Percentiles rank a stretch among this genome's conserved stretches.
These are phyloP conservation scores for Lutjanus erythropterus DNA, from an alignment of 2,113 vertebrate genomes.

Conservation along the genomic window DNA sequence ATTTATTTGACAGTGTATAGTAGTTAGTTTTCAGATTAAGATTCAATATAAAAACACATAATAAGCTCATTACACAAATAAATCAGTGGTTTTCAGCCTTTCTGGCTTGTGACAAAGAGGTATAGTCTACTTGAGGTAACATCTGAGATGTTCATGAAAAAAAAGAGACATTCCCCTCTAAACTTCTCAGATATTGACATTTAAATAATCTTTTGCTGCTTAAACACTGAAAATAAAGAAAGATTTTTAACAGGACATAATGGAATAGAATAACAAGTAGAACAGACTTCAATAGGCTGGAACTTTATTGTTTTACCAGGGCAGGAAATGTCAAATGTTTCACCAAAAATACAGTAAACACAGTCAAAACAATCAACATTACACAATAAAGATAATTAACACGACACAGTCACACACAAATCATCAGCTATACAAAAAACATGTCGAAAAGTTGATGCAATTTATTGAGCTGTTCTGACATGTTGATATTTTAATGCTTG, in stretches of 20 bases:
- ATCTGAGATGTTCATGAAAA: too few species aligned
- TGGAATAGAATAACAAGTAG: background rate
- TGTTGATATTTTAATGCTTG: background rate
- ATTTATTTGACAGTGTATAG: too few species aligned
- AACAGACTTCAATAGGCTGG: background rate
- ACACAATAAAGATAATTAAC: background rate
- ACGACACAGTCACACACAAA: background rate
- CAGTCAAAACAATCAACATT: background rate
- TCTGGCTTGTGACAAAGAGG: too few species aligned
- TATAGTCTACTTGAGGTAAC: too few species aligned
- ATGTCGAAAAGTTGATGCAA: background rate
- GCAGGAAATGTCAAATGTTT: too few species aligned
- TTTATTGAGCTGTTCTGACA: background rate
- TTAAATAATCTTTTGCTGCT: too few species aligned
- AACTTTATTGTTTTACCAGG: background rate
- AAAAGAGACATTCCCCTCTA: too few species aligned
- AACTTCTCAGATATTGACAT: too few species aligned
- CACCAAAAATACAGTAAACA: background rate
- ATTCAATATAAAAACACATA: too few species aligned
- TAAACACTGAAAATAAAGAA: background rate
- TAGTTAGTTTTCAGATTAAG: too few species aligned
- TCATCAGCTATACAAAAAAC: background rate
- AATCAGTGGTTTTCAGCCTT: too few species aligned
- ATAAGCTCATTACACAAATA: too few species aligned
- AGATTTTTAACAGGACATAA: background rate